Base-by-base conservation (phyloP, 64 coral and sea anemone species). In the Stichodactyla helianthus region DNA sequence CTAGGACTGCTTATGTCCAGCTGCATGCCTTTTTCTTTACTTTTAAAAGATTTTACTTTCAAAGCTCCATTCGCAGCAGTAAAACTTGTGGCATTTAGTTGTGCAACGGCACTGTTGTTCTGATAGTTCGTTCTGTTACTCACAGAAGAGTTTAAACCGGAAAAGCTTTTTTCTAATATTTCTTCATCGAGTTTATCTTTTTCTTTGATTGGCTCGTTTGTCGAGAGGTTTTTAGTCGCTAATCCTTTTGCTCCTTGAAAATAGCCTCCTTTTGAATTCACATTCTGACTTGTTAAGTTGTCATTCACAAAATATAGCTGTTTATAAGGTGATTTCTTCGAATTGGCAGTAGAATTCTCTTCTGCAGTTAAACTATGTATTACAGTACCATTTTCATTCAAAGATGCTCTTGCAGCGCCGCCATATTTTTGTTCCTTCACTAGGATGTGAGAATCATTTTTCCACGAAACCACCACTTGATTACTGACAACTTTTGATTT, bases 371-470 rank as follows among this genome's bases (percentile, higher is more conserved):
- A 58, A 0, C 55, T 15, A 58, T 58, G 14, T 11, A 58, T 9
- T 23, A 7, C 63, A 68, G 8, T 22, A 17, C 63, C 25, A 12
- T n/a, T 74, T 28, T 8, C n/a, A 74, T 74, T 74, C 68, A 35
- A 26, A 31, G 68, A 27, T 74, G 68, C 12, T 74, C 25, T 31
- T 9, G 19, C 35, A 58, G 55, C 14, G 55, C 14, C 8, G 14
- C 55, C 55, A 58, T 15, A 15, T 11, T 11, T 31, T 74, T 13
- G 10, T 81, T 81, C 78, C 19, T 81, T 81, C 6, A 81, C 78
- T 19, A 81, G 19, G 14, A 81, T 20, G 53, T 81, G 78, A 81
- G 78, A 81, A 81, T 81, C 78, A 81, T 81, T 81, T 81, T 53
- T 81, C 78, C 78, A 81, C 0, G 35, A 14, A 1, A 81, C 78